A percentile compares a stretch with the other conserved stretches of the same genome.
phyloP scores from a whole-genome alignment of 2,113 vertebrate species.

The Leiothrix lutea region DNA sequence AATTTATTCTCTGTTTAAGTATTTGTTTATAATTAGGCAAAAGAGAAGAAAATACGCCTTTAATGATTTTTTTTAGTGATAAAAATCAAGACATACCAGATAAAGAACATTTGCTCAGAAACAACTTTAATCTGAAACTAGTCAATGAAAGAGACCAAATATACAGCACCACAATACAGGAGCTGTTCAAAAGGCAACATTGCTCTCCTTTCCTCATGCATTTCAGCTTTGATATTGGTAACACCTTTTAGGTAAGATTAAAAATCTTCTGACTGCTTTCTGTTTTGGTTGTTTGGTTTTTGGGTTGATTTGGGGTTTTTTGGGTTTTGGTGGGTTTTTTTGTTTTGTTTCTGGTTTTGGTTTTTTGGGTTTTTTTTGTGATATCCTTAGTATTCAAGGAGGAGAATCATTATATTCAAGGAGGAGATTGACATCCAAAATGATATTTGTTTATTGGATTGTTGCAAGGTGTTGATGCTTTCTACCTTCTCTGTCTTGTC shows the following conservation, averaged over 20 bases:
- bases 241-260: neutral
- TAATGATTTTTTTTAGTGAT: neutral
- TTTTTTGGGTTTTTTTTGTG: neutral
- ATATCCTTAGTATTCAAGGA: neutral
- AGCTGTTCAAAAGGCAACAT: neutral
- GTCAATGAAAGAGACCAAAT: neutral
- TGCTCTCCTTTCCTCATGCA: neutral
- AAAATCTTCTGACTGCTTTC: neutral
- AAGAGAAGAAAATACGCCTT: neutral
- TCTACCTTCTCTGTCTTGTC: neutral
- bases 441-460: neutral
- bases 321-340: no score
- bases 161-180: neutral
- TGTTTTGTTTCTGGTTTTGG: neutral
- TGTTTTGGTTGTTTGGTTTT: neutral
- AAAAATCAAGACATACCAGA: neutral
- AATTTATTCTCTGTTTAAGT: neutral
- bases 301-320: neutral
- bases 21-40: neutral
- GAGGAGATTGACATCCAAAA: neutral
- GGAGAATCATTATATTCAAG: neutral
- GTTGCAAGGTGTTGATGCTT: neutral
- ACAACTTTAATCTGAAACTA: neutral
- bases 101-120: neutral
- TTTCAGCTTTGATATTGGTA: neutral